Percentiles rank a stretch among this genome's conserved stretches.
phyloP scores from a whole-genome alignment of 2,888 invertebrate genomes.

The Lasioglossum morio region DNA sequence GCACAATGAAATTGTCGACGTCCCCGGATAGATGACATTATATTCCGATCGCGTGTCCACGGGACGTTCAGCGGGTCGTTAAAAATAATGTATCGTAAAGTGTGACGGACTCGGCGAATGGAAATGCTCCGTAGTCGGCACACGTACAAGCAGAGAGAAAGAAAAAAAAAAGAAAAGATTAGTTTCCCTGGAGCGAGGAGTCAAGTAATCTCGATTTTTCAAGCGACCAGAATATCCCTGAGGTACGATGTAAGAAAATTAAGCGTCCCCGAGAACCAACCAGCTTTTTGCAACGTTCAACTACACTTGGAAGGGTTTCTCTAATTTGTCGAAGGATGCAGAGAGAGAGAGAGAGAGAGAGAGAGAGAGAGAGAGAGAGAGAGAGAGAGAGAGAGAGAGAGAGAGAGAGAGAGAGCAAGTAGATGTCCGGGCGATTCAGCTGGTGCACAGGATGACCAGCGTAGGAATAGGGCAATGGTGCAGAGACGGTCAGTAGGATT shows the following conservation, averaged over 20 bases:
- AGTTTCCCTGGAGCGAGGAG: neutral
- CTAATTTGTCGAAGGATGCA: conserved; percentile 38
- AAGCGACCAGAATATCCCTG: conserved; percentile 22
- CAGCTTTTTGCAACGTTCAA: conserved; percentile 25
- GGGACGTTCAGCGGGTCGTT: neutral
- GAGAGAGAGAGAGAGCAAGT: conserved; percentile 27
- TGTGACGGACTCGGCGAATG: conserved; percentile 11
- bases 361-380: neutral
- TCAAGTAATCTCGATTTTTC: conserved; percentile 46
- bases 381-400: neutral
- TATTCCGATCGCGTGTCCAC: conserved; percentile 8
- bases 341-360: neutral
- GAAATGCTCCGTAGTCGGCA: neutral
- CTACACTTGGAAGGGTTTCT: conserved; percentile 46
- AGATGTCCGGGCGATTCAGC: conserved; percentile 52
- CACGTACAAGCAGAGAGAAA: neutral
- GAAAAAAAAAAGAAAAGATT: neutral
- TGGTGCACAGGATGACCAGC: conserved; percentile 52
- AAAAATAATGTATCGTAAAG: conserved; percentile 5
- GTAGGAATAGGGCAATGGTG: conserved; percentile 57
- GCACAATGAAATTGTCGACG: neutral
- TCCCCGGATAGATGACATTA: neutral
- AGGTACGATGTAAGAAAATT: conserved; percentile 53
- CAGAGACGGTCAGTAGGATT: conserved; percentile 76
- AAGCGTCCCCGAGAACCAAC: conserved; percentile 31